Evolutionary conservation across 2,797 vertebrate genomes (phyloP), one percentile per base, ranked within the genome.

Genomic region (Cossypha caffra): DNA sequence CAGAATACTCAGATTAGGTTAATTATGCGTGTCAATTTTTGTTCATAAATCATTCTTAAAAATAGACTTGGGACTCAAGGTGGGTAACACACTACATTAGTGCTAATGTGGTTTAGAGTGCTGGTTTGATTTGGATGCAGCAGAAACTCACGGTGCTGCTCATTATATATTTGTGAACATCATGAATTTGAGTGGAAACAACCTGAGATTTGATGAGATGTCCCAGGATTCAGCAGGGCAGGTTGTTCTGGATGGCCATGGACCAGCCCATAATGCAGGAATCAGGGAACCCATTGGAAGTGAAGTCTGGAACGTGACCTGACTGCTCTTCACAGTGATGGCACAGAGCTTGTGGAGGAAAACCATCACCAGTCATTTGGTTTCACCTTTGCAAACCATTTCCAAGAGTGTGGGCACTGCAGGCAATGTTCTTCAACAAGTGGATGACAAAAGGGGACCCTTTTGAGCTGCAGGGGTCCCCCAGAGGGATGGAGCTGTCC

Each of bases 31-130:
- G 94, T 95, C 86, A 86, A 76, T 89, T 95, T 93, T 95, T 91
- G 78, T 59, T 93, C 88, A 93, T 97, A 94, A 96, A 95, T 95
- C 76, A 96, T 90, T 92, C 94, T 91, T 90, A 93, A 96, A 95
- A 82, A 92, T 42, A 84, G 66, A 54, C 58, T 47, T 89, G 85
- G 69, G 83, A 93, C 38, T 88, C 23, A 87, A 96, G 59, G 62
- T 95, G 55, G 57, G 29, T 86, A 93, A 37, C 47, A 72, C 23
- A 38, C 31, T 52, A 8, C 67, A 87, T 95, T 79, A 97, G 90
- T 14, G 72, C 21, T 93, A 88, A 93, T 85, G 67, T 77, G 10
- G 37, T 89, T 92, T 52, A 35, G 78, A 95, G 69, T 37, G 77
- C 6, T 55, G 71, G 6, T 83, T 92, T 81, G 86, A 55, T 93